Percentiles rank a stretch among this genome's conserved stretches.
Evolutionary conservation across 1,140 invertebrate genomes (phyloP).

Genomic region (Pentalonia nigronervosa): DNA sequence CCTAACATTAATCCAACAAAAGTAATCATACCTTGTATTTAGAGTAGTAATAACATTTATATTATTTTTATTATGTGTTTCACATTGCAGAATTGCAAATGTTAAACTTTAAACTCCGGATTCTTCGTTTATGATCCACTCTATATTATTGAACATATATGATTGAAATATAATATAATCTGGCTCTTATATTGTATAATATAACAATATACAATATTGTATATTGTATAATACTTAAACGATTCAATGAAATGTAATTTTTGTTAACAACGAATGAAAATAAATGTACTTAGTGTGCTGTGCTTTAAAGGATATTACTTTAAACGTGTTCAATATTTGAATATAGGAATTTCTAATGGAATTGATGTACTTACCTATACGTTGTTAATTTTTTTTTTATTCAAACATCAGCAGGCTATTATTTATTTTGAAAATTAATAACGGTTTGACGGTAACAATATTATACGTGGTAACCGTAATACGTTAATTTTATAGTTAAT

Average conservation of each 20-base stretch:
- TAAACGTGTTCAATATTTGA: neutral
- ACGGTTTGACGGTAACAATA: neutral
- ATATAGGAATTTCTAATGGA: neutral
- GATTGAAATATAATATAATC: neutral
- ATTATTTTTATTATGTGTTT: neutral
- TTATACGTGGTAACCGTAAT: neutral
- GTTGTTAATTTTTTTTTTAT: neutral
- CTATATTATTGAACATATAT: neutral
- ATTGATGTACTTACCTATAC: neutral
- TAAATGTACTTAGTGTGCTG: neutral
- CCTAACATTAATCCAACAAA: neutral
- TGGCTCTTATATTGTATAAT: neutral
- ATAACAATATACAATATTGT: too few relatives aligned
- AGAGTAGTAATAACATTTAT: neutral
- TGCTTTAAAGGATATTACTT: neutral
- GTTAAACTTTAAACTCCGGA: neutral
- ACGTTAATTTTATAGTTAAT: neutral
- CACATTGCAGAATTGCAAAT: neutral
- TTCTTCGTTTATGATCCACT: neutral
- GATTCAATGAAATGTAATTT: neutral
- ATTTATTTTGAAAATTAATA: neutral
- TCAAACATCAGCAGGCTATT: neutral
- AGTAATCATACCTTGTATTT: neutral
- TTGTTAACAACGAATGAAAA: neutral
- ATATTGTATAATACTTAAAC: neutral